Evolutionary conservation across 2,888 invertebrate species (phyloP), one percentile per base, ranked within the genome.

Genomic region (Fragum whitleyi): DNA sequence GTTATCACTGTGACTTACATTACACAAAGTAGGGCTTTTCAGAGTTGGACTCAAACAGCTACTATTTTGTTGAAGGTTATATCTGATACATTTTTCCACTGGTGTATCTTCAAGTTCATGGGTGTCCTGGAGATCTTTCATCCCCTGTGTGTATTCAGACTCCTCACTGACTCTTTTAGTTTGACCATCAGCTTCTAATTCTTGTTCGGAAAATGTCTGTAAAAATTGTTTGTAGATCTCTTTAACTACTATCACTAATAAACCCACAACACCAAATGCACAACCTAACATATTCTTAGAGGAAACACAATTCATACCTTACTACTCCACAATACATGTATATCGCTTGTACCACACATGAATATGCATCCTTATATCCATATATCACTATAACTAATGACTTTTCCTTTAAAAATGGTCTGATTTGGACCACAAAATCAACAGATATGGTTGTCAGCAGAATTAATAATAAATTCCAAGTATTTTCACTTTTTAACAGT

Each of bases 161-260:
- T 47, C 47, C 2, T 61, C 32, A 7, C 19, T 28, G 57, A 7
- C 7, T 23, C 7, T n/a, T 57, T n/a, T 23, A 28, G 61, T n/a
- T 47, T 19, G 14, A 47, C 47, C n/a, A 21, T n/a, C 57, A 57
- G 57, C 28, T 23, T 57, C 26, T 21, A 19, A 26, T 2, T 5
- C 28, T 14, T 19, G 26, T 21, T 28, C 28, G 11, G 57, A 19
- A 53, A 53, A 16, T 57, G 32, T 61, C 61, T 61, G 61, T 61
- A 61, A 61, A 61, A 26, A 61, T 61, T 61, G 61, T 61, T 59
- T 61, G 61, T 32, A 61, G 9, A 32, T n/a, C 61, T 61, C 32
- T 61, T 11, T 29, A n/a, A 32, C 3, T 57, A 14, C 26, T 26
- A 19, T 3, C 3, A 21, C 21, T 23, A 57, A 3, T 23, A 57